Conservation (phyloP, 2,113 vertebrate species). For the Engystomops pustulosus region DNA sequence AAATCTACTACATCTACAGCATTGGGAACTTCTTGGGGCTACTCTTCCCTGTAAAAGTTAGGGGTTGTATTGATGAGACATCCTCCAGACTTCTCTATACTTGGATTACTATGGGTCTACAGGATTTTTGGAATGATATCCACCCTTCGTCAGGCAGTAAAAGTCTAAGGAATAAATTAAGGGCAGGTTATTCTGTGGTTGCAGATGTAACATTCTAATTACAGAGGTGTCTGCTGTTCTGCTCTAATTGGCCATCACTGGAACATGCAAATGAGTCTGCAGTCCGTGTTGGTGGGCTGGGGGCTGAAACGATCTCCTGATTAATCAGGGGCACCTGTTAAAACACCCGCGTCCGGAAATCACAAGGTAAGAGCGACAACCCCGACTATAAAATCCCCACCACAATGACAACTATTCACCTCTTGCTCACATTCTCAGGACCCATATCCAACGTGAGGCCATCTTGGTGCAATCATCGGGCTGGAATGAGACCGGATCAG, state of each 20-base stretch:
- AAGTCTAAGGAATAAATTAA: too few species aligned
- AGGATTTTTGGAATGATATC: too few species aligned
- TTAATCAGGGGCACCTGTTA: constrained; percentile 12
- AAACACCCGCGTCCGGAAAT: not conserved
- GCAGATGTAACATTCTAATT: not conserved
- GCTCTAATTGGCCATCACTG: not conserved
- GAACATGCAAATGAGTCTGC: not conserved
- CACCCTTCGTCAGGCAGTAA: too few species aligned
- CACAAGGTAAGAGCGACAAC: not conserved
- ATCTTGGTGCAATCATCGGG: not conserved
- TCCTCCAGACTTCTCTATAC: too few species aligned
- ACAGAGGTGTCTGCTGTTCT: not conserved
- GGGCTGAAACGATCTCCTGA: not conserved
- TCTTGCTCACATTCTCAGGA: not conserved
- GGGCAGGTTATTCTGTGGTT: not conserved
- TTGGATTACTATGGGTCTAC: too few species aligned
- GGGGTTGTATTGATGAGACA: too few species aligned
- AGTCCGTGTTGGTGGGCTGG: not conserved
- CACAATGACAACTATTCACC: constrained; percentile 5
- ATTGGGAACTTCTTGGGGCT: too few species aligned
- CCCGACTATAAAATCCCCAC: not conserved
- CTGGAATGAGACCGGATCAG: not conserved
- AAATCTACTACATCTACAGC: too few species aligned
- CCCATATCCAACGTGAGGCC: not conserved
- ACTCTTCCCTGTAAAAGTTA: not conserved